Evolutionary conservation across 1,140 invertebrate genomes (phyloP).

Genomic region (Calephelis nemesis): DNA sequence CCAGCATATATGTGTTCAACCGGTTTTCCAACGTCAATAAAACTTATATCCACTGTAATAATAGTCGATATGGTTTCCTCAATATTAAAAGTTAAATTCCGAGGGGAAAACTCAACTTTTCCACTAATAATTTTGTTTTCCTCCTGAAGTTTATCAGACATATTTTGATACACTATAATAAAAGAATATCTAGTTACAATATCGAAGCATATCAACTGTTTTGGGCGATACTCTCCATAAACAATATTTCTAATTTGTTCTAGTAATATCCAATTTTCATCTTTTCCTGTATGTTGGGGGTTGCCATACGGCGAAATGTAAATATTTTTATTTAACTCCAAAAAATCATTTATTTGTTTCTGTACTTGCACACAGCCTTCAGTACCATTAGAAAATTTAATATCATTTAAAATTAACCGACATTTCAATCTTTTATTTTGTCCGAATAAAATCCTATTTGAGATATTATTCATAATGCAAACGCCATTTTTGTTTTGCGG

Average conservation of each 20-base stretch:
- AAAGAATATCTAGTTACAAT: constrained; percentile 45
- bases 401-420: constrained; percentile 33
- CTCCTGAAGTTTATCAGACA: constrained; percentile 25
- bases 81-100: constrained; percentile 45
- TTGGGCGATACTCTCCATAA: constrained; percentile 44
- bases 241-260: constrained; percentile 29
- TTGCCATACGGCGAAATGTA: constrained; percentile 57
- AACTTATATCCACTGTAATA: constrained; percentile 52
- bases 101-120: constrained; percentile 30
- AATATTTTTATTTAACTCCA: constrained; percentile 39
- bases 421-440: constrained; percentile 56
- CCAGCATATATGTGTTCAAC: constrained; percentile 41
- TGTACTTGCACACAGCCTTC: constrained; percentile 48
- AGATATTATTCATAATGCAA: constrained; percentile 43
- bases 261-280: constrained; percentile 48
- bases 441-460: constrained; percentile 51
- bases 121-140: constrained; percentile 51
- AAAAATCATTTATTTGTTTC: constrained; percentile 37
- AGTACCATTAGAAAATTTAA: constrained; percentile 38
- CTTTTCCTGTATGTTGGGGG: constrained; percentile 37
- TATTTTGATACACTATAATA: constrained; percentile 46
- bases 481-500: constrained; percentile 48
- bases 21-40: constrained; percentile 50
- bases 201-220: constrained; percentile 52
- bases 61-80: constrained; percentile 44